Evolutionary conservation across 2,888 invertebrate genomes (phyloP), one percentile per base, ranked within the genome.

Genomic region (Meiosimyza platycephala): DNA sequence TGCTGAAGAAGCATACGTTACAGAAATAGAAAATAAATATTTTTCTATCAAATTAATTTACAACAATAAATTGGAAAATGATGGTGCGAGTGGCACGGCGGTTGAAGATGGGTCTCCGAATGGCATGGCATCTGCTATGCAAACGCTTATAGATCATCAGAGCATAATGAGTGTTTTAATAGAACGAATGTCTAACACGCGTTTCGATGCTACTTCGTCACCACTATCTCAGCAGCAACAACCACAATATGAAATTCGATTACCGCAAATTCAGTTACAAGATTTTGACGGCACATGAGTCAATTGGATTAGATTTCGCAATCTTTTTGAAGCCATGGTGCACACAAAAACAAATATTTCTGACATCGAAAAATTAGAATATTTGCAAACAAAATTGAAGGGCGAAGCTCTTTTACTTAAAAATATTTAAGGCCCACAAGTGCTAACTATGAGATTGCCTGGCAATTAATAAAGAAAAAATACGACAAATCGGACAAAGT

Each of bases 381-480:
- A 76, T 55, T 48, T 74, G 22, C 74, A 74, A 22, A 73, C 72
- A 16, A 76, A 74, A 40, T 50, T 73, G 50, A 76, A 65, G 9
- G 74, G 73, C 15, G 76, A 76, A 54, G 74, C 75, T 1, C 69
- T 73, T 6, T 72, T 72, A 33, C 33, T 74, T 6, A 72, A 1
- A 75, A 77, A 57, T 74, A 76, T 66, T 33, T 76, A 9, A 65
- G 67, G 40, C 74, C 72, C 16, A 74, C 76, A 40, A 76, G 73
- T 16, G 68, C 40, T 62, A 64, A n/a, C n/a, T n/a, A n/a, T n/a
- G n/a, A n/a, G n/a, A n/a, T n/a, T n/a, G n/a, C n/a, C n/a, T n/a
- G n/a, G n/a, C n/a, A n/a, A n/a, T n/a, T n/a, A n/a, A n/a, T n/a
- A n/a, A n/a, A n/a, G n/a, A n/a, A n/a, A n/a, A n/a, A n/a, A n/a